Conservation (phyloP, 2,113 vertebrate species). For the Montifringilla adamsi region DNA sequence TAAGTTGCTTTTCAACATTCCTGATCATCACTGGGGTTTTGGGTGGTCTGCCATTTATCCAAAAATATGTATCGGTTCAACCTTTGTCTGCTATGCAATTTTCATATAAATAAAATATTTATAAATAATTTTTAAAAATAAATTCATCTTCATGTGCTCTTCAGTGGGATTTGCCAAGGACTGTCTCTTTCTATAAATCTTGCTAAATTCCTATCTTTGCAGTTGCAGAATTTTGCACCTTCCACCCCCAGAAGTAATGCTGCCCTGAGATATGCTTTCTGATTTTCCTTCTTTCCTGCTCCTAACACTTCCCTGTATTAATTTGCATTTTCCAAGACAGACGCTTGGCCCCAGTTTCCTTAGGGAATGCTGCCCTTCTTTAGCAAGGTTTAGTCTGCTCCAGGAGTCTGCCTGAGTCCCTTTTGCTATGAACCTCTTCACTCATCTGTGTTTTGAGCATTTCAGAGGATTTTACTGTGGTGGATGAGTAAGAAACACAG, state of each 20-base stretch:
- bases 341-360: neutral
- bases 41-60: neutral
- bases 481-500: neutral
- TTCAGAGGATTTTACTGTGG: neutral
- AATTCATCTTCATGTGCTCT: neutral
- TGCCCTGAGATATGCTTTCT: neutral
- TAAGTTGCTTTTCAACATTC: neutral
- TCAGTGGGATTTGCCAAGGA: neutral
- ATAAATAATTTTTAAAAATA: too few relatives aligned
- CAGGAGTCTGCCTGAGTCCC: neutral
- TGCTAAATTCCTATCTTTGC: neutral
- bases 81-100: neutral
- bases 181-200: neutral
- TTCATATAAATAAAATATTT: neutral
- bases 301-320: neutral
- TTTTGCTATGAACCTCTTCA: neutral
- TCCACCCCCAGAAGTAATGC: neutral
- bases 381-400: neutral
- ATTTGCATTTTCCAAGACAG: neutral
- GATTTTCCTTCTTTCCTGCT: neutral
- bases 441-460: neutral
- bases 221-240: neutral
- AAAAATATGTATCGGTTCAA: rapidly evolving
- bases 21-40: neutral
- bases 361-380: neutral